A percentile compares a stretch with the other conserved stretches of the same genome.
Evolutionary conservation across 2,888 invertebrate genomes (phyloP).

Genomic region (Agrilus cyanescens): DNA sequence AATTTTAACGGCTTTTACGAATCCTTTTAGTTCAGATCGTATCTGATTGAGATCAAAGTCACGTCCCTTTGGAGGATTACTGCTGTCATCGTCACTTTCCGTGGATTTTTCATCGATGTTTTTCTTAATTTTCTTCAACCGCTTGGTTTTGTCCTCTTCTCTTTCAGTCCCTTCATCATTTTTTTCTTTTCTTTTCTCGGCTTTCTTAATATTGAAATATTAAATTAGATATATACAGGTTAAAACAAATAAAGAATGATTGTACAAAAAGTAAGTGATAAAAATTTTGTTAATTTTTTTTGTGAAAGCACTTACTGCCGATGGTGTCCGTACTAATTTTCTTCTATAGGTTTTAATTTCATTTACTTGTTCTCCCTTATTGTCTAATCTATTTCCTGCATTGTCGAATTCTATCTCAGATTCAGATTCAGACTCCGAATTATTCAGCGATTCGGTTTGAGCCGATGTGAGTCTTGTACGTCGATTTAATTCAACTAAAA

Average conservation of each 20-base stretch:
- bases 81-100: constrained; percentile 40
- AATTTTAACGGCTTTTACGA: constrained; percentile 49
- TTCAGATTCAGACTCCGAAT: constrained; percentile 46
- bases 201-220: constrained; percentile 16
- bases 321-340: too few species aligned
- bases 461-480: constrained; percentile 43
- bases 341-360: not conserved
- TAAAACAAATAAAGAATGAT: not conserved
- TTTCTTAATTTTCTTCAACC: constrained; percentile 32
- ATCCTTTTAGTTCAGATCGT: constrained; percentile 71
- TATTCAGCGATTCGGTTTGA: constrained; percentile 46
- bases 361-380: constrained; percentile 25
- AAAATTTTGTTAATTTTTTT: too few species aligned
- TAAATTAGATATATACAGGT: not conserved
- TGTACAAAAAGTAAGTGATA: too few species aligned
- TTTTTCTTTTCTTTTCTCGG: constrained; percentile 30
- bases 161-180: constrained; percentile 38
- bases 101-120: constrained; percentile 34
- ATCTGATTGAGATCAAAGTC: constrained; percentile 80
- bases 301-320: too few species aligned
- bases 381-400: constrained; percentile 26
- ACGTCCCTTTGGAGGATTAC: constrained; percentile 45
- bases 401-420: constrained; percentile 27
- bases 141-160: constrained; percentile 30
- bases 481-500: constrained; percentile 23